A percentile compares a stretch with the other conserved stretches of the same genome.
Conservation (phyloP, 2,797 vertebrate species). For the Todus mexicanus region DNA sequence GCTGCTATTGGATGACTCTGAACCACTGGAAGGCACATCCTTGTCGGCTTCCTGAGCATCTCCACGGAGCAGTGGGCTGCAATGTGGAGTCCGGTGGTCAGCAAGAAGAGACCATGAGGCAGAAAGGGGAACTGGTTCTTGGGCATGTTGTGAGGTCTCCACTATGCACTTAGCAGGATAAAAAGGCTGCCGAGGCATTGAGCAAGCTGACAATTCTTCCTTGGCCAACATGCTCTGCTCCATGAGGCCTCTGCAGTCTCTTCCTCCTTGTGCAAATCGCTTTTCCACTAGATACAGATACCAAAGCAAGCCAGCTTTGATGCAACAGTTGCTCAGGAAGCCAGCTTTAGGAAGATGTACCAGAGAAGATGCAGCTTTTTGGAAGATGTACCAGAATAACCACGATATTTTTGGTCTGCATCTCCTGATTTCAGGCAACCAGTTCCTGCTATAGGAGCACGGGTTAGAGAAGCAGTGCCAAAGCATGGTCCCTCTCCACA, state of each 20-base stretch:
- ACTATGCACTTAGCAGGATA: background rate
- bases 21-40: background rate
- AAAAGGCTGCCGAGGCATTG: background rate
- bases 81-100: rapidly evolving
- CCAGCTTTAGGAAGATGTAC: background rate
- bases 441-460: background rate
- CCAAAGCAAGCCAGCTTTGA: background rate
- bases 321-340: background rate
- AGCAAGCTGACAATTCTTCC: background rate
- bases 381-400: constrained; percentile 9
- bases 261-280: background rate
- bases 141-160: background rate
- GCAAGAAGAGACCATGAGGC: background rate
- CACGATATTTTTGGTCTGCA: background rate
- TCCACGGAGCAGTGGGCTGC: background rate
- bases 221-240: background rate
- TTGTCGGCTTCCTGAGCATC: background rate
- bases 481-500: background rate
- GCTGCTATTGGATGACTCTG: background rate
- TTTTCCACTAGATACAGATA: background rate
- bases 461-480: background rate
- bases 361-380: background rate
- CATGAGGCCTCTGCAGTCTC: background rate
- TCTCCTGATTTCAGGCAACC: background rate
- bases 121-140: background rate